Evolutionary conservation across 2,113 vertebrate species (phyloP).

Genomic region (Choloepus hoffmanni): DNA sequence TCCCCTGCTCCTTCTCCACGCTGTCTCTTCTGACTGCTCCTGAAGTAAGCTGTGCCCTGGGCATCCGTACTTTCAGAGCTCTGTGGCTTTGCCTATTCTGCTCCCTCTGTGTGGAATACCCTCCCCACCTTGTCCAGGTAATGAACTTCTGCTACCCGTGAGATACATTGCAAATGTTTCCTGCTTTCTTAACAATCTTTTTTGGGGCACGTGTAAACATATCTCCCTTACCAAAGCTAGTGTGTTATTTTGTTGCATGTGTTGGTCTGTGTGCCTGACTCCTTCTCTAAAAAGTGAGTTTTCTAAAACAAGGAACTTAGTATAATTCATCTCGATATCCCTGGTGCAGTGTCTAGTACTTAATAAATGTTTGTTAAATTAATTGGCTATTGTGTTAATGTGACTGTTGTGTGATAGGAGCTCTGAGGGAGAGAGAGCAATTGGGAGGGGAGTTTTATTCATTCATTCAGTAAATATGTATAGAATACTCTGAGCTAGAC

Average conservation of each 20-base stretch:
- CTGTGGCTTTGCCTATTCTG: not conserved
- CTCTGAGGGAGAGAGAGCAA: not conserved
- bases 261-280: not conserved
- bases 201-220: not conserved
- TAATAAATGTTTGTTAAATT: conserved; percentile 23
- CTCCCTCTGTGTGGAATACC: not conserved
- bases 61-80: not conserved
- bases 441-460: not conserved
- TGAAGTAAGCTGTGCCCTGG: not conserved
- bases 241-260: not conserved
- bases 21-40: not conserved
- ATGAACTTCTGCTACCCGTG: not conserved
- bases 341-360: not conserved
- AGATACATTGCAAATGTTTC: not conserved
- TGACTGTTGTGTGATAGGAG: not conserved
- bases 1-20: not conserved
- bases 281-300: conserved; percentile 7
- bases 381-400: not conserved
- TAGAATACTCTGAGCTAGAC: not conserved
- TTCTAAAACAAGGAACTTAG: not conserved
- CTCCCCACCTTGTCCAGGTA: not conserved
- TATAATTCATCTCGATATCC: not conserved
- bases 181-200: conserved; percentile 14
- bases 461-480: not conserved
- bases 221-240: not conserved